A percentile compares a stretch with the other conserved stretches of the same genome.
Conservation (phyloP, 2,797 vertebrate genomes). For the Mionectes olivaceus region DNA sequence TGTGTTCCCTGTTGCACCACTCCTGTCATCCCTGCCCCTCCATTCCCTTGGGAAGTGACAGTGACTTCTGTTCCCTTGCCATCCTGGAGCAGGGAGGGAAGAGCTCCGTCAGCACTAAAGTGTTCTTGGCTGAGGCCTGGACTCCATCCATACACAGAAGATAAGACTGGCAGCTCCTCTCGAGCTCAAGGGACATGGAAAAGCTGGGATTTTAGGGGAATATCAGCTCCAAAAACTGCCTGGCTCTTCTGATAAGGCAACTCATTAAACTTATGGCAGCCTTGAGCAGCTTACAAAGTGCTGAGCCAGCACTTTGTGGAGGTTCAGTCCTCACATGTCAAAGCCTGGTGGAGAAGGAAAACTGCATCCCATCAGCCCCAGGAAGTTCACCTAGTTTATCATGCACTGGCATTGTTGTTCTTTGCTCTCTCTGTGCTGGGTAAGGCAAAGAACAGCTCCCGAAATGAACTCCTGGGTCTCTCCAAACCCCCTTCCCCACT, state of each 20-base stretch:
- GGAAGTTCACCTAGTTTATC: not conserved
- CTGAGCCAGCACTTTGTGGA: not conserved
- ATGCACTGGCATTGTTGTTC: rapidly evolving
- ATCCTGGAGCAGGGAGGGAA: not conserved
- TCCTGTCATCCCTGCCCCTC: not conserved
- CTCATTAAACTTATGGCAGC: not conserved
- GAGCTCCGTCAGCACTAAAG: not conserved
- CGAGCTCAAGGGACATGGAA: not conserved
- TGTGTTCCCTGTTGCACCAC: not conserved
- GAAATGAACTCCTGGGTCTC: rapidly evolving
- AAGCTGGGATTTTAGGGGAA: not conserved
- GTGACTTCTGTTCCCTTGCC: not conserved
- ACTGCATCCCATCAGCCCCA: not conserved
- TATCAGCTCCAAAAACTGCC: not conserved
- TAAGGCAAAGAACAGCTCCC: not conserved
- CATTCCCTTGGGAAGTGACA: not conserved
- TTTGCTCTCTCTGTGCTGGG: not conserved
- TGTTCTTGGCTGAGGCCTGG: not conserved
- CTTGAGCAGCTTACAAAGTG: not conserved
- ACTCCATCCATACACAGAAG: not conserved
- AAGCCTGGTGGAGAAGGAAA: not conserved
- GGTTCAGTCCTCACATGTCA: not conserved
- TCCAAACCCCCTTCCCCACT: not conserved
- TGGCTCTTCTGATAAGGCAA: not conserved
- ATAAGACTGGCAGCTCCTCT: not conserved